Evolutionary conservation across 2,888 invertebrate genomes (phyloP), one percentile per base, ranked within the genome.

Genomic region (Hoplodrina blanda): DNA sequence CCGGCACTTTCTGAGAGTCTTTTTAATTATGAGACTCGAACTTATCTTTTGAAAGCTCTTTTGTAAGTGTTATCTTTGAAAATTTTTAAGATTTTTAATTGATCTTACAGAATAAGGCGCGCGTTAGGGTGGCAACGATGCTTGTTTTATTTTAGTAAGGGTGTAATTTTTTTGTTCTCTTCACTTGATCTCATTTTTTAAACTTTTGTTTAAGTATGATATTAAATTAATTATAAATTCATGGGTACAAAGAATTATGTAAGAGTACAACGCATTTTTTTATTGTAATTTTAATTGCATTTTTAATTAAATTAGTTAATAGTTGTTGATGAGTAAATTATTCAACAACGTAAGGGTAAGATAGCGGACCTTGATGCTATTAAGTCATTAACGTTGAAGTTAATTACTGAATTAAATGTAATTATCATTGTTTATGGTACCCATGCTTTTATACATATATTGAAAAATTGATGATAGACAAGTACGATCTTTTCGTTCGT

Each of bases 1-100:
- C 53, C 66, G 85, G 71, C 66, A 15, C 54, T 70, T 72, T 78
- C 66, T 70, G 75, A 83, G 73, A 67, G 59, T 37, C 33, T 69
- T 83, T 72, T 81, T 83, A 85, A 84, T 80, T 84, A 84, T 82
- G 83, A 83, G 82, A 81, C 74, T 77, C 67, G 66, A 78, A 80
- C 78, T 80, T 83, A 78, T 81, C 75, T 88, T 79, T 79, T 69
- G 68, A 78, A 80, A 68, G 72, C 74, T 80, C 77, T 71, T 69
- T 81, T 76, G 74, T 84, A 77, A 82, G 62, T 82, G 65, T 76
- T 84, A 86, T 87, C 84, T 69, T 59, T 81, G 20, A 56, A 60
- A 77, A 75, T 76, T 79, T 85, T 86, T 69, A 61, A 76, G 78
- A 82, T 83, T 72, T 87, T 88, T 82, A 88, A 87, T 87, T 87